Evolutionary conservation across 2,888 invertebrate species (phyloP).

Genomic region (Andrena fulva): DNA sequence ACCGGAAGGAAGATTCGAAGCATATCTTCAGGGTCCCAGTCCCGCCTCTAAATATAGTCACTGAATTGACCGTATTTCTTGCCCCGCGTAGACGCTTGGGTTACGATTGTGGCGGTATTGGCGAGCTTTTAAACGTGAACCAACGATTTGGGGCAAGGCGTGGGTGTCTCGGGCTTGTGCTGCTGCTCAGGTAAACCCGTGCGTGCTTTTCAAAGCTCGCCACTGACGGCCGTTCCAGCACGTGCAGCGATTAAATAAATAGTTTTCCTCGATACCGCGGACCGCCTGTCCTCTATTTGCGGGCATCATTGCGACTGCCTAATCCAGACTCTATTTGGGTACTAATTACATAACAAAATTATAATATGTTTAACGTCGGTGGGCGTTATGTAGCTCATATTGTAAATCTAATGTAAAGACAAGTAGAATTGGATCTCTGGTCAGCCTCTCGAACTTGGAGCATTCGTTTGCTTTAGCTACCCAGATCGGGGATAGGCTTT

Average conservation of each 20-base stretch:
- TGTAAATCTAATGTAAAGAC: too few relatives aligned
- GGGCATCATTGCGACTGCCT: not conserved
- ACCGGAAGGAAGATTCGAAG: conserved; percentile 57
- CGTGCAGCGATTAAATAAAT: conserved; percentile 42
- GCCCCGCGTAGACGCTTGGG: conserved; percentile 47
- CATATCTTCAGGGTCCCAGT: conserved; percentile 61
- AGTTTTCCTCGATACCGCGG: not conserved
- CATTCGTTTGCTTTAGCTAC: too few relatives aligned
- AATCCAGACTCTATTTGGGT: not conserved
- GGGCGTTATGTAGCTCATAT: too few relatives aligned
- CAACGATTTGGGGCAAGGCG: conserved; percentile 62
- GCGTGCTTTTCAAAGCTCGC: not conserved
- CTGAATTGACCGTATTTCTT: conserved; percentile 64
- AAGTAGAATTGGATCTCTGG: too few relatives aligned
- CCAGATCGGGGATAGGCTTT: too few relatives aligned
- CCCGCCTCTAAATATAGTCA: conserved; percentile 61
- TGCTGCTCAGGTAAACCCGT: conserved; percentile 33
- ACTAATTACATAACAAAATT: not conserved
- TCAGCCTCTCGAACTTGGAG: too few relatives aligned
- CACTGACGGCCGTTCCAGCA: conserved; percentile 31
- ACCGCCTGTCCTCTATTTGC: not conserved
- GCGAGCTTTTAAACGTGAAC: conserved; percentile 49
- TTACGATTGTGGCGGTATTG: conserved; percentile 50
- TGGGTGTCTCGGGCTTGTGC: conserved; percentile 35
- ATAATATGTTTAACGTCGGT: not conserved